These are phyloP conservation scores for Himalopsyche kuldschensis DNA, from an alignment of 2,888 invertebrate species.

Conservation along the genomic window DNA sequence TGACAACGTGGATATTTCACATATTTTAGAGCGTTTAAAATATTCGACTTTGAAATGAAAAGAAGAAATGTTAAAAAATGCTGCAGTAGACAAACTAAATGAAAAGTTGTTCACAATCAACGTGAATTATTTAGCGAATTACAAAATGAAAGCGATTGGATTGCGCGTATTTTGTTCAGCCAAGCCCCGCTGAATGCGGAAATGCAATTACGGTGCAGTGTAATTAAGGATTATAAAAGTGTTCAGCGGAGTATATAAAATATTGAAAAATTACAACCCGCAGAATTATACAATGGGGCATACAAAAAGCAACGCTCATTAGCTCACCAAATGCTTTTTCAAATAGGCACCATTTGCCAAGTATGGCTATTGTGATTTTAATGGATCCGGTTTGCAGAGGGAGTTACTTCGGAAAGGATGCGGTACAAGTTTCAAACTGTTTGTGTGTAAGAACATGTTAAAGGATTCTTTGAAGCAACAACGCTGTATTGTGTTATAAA, in stretches of 20 bases:
- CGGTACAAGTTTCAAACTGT: neutral
- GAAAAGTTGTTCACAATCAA: neutral
- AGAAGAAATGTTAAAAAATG: too few relatives aligned
- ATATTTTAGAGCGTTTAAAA: too few relatives aligned
- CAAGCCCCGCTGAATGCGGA: constrained; percentile 6
- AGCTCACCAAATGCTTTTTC: constrained; percentile 23
- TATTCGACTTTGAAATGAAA: too few relatives aligned
- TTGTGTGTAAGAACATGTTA: constrained; percentile 2
- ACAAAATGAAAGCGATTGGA: neutral
- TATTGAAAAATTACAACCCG: constrained; percentile 31
- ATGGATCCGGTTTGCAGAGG: constrained; percentile 7
- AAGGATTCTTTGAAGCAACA: constrained; percentile 5
- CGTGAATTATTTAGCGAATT: neutral
- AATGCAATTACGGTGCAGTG: constrained; percentile 22
- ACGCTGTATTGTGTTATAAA: constrained; percentile 2
- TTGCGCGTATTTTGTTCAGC: neutral
- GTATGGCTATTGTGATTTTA: constrained; percentile 26
- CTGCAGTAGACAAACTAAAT: too few relatives aligned
- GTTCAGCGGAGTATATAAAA: constrained; percentile 31
- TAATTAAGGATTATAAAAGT: constrained; percentile 35
- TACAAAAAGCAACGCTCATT: constrained; percentile 30
- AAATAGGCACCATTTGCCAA: constrained; percentile 28
- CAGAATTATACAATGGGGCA: constrained; percentile 1
- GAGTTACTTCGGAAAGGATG: neutral
- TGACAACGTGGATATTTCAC: too few relatives aligned